A percentile compares a stretch with the other conserved stretches of the same genome.
These are phyloP conservation scores for Lasioglossum pauxillum DNA, from an alignment of 2,888 invertebrate genomes.

Conservation along the genomic window DNA sequence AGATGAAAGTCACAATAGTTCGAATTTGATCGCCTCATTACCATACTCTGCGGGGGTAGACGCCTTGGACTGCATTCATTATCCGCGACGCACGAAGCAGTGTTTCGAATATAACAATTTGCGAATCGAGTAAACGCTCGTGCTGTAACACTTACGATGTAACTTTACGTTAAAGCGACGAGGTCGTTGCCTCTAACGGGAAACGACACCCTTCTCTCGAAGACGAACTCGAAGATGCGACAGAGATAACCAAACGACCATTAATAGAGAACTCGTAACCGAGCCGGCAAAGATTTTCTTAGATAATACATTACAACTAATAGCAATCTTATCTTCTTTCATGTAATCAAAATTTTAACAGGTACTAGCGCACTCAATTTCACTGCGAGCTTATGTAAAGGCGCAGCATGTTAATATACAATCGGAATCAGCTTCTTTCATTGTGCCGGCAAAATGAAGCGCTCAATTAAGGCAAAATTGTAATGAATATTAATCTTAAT, in stretches of 20 bases:
- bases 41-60: not conserved
- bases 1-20: conserved; percentile 48
- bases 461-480: not conserved
- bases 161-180: not conserved
- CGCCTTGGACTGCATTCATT: not conserved
- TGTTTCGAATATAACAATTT: not conserved
- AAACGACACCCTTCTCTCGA: not conserved
- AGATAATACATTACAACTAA: not conserved
- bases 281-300: not conserved
- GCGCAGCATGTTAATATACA: not conserved
- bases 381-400: not conserved
- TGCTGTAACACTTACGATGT: not conserved
- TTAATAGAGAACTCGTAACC: not conserved
- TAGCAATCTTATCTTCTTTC: not conserved
- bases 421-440: not conserved
- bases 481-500: not conserved
- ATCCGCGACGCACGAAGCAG: not conserved
- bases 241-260: not conserved
- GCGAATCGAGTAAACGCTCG: not conserved
- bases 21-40: not conserved
- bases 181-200: not conserved
- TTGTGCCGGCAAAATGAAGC: not conserved
- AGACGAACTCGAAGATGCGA: not conserved
- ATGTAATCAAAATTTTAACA: not conserved
- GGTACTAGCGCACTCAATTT: not conserved